Evolutionary conservation across 2,888 invertebrate genomes (phyloP), one percentile per base, ranked within the genome.

Genomic region (Temnothorax rugatulus): DNA sequence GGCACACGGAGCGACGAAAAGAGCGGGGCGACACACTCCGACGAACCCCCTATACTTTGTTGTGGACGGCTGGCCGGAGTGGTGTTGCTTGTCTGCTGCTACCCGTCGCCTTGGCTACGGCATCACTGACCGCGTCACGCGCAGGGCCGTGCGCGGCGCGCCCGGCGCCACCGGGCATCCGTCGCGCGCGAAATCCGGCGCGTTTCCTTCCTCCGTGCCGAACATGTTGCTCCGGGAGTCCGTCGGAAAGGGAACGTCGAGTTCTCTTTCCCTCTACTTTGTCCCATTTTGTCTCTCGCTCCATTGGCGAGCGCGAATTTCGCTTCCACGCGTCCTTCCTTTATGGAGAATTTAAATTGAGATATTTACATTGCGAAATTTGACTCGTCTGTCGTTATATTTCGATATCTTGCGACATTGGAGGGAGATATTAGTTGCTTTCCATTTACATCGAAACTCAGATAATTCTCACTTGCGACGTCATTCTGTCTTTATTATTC

Each of bases 81-180:
- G 15, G 18, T 79, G 93, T 93, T 92, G 92, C 93, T 94, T 93
- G 94, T 94, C 94, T 93, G 93, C 94, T 94, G 89, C 92, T 91
- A 90, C 34, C 91, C 93, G 95, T 95, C 94, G 93, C 95, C 95
- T 94, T 94, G 95, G 92, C 95, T 95, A 95, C 94, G 94, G 94
- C 94, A 94, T 94, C 94, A 93, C 93, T 92, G 91, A 90, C 91
- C 93, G 92, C 91, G 89, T 91, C 90, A 89, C 92, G 64, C 83
- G 83, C 90, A 90, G 73, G 59, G 61, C 18, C 84, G 91, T 87
- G 84, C 8, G 41, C 25, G 63, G 47, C 34, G n/a, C 41, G 15
- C 44, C n/a, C 25, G 4, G 41, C 13, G 9, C 44, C 44, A 7
- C 18, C 71, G 44, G 18, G 8, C 5, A 13, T 11, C 13, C 0